phyloP scores from a whole-genome alignment of 2,113 vertebrate species.

The Macquaria ambigua region DNA sequence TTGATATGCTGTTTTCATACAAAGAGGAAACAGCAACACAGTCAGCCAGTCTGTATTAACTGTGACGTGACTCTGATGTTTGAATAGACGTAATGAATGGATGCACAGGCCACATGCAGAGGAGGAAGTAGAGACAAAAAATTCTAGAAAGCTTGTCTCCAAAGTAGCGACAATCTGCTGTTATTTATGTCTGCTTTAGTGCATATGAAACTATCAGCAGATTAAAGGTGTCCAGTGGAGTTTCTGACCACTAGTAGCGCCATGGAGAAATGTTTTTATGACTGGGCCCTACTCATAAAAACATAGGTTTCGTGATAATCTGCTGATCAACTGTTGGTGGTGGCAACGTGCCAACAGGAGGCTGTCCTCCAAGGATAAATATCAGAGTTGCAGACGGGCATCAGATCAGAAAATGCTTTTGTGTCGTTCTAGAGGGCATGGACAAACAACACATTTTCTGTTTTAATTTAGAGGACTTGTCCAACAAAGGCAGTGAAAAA shows the following conservation, averaged over 20 bases:
- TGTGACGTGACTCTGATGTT: background rate
- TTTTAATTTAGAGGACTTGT: background rate
- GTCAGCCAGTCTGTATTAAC: background rate
- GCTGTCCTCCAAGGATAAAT: too few relatives aligned
- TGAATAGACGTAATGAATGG: background rate
- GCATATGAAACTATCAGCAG: background rate
- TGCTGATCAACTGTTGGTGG: background rate
- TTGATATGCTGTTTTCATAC: background rate
- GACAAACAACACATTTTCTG: background rate
- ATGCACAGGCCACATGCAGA: slow-evolving; percentile 16
- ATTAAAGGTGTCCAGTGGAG: background rate
- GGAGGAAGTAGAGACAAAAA: background rate
- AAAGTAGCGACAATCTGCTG: background rate
- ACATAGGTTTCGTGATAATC: background rate
- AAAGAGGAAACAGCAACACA: background rate
- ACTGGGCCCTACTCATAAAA: background rate
- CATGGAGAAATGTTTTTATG: background rate
- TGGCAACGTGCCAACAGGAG: background rate
- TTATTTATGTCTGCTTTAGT: background rate
- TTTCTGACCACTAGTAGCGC: background rate
- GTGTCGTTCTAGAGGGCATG: background rate
- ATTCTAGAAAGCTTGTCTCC: background rate
- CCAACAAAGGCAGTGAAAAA: background rate
- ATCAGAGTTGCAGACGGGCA: background rate
- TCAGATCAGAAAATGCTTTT: background rate